Evolutionary conservation across 2,888 invertebrate species (phyloP).

Genomic region (Terebella lapidaria): DNA sequence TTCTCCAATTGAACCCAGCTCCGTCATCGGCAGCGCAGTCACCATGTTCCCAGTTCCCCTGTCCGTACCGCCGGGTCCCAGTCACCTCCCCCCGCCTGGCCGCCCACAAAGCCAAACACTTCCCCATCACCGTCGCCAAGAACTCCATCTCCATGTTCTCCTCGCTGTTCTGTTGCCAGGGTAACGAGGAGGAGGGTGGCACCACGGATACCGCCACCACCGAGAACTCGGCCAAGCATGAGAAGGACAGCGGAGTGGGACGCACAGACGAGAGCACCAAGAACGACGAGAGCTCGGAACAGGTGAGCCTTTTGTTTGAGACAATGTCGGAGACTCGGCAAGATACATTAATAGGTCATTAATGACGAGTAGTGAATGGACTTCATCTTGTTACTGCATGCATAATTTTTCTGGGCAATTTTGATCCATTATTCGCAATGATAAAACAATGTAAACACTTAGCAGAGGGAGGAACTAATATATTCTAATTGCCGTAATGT

Average conservation of each 20-base stretch:
- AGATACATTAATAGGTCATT: no score
- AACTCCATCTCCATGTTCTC: slow-evolving; percentile 1
- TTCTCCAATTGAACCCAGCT: no score
- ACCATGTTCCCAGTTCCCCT: no score
- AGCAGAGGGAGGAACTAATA: no score
- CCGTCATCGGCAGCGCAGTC: no score
- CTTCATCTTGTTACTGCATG: no score
- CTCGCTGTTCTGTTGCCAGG: slow-evolving; percentile 2
- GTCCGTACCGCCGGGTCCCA: neutral
- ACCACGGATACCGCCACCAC: slow-evolving; percentile 50
- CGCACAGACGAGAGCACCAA: slow-evolving; percentile 49
- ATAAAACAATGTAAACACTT: no score
- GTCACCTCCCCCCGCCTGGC: neutral
- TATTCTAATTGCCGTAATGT: no score
- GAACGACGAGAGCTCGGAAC: slow-evolving; percentile 50
- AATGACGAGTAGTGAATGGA: no score
- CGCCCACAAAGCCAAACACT: neutral
- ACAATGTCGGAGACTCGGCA: no score
- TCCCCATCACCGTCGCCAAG: neutral
- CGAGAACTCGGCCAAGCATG: slow-evolving; percentile 42
- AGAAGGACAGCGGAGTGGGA: slow-evolving; percentile 53
- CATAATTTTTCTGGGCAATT: no score
- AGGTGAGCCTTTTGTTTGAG: slow-evolving; percentile 12
- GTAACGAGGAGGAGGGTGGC: slow-evolving; percentile 39
- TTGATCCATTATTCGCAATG: no score